phyloP scores from a whole-genome alignment of 1,140 invertebrate species.

The Apis laboriosa region DNA sequence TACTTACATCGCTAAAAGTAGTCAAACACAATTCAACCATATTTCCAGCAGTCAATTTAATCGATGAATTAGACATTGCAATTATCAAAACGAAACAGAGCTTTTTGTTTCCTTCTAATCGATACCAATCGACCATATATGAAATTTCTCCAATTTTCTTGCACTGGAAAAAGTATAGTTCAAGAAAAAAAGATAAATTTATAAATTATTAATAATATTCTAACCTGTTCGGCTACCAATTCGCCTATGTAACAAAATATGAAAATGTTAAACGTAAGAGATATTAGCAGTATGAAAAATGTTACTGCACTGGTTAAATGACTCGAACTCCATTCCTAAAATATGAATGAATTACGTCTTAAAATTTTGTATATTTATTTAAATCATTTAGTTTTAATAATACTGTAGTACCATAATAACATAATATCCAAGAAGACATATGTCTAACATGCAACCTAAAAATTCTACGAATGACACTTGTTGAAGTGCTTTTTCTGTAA shows the following conservation, averaged over 20 bases:
- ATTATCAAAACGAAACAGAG: slow-evolving; percentile 57
- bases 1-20: slow-evolving; percentile 44
- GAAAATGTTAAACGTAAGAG: slow-evolving; percentile 63
- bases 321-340: slow-evolving; percentile 52
- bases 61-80: slow-evolving; percentile 57
- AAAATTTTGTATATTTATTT: background rate
- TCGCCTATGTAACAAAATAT: slow-evolving; percentile 68
- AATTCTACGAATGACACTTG: slow-evolving; percentile 69
- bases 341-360: background rate
- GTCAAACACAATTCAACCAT: slow-evolving; percentile 51
- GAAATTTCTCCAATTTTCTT: slow-evolving; percentile 51
- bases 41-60: slow-evolving; percentile 63
- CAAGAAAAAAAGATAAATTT: too few species aligned
- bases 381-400: background rate
- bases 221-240: slow-evolving; percentile 58
- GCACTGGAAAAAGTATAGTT: slow-evolving; percentile 32
- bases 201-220: background rate
- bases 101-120: slow-evolving; percentile 43
- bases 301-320: slow-evolving; percentile 43
- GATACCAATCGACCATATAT: slow-evolving; percentile 60
- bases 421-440: slow-evolving; percentile 71
- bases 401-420: slow-evolving; percentile 57
- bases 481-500: slow-evolving; percentile 60
- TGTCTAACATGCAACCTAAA: slow-evolving; percentile 66
- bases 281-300: slow-evolving; percentile 54